phyloP scores from a whole-genome alignment of 2,797 vertebrate genomes.

The Sphenopsis melanotis region DNA sequence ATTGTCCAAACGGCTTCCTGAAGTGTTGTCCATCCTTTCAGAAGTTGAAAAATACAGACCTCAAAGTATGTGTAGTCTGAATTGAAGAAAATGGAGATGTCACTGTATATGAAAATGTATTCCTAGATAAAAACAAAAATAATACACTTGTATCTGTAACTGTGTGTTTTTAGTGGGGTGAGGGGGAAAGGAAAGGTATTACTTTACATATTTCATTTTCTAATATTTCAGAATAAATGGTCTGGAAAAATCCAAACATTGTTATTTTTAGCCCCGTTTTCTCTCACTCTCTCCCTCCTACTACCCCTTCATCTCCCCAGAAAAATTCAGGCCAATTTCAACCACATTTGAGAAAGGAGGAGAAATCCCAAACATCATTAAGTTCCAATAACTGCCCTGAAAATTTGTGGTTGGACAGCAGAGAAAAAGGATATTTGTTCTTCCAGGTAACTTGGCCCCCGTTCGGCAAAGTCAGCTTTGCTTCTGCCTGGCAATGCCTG shows the following conservation, averaged over 20 bases:
- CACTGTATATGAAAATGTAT: neutral
- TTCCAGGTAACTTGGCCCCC: slow-evolving; percentile 23
- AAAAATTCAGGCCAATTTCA: slow-evolving; percentile 9
- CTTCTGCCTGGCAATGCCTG: neutral
- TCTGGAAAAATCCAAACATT: neutral
- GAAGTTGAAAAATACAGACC: neutral
- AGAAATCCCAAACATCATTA: neutral
- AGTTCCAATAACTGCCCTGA: neutral
- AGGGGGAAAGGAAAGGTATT: neutral
- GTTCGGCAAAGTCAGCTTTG: neutral
- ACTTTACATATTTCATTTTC: neutral
- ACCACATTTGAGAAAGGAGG: neutral
- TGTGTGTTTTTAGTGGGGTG: neutral
- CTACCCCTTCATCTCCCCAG: neutral
- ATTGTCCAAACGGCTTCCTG: neutral
- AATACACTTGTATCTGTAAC: neutral
- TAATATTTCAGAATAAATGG: neutral
- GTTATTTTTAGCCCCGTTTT: slow-evolving; percentile 22
- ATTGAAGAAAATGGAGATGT: neutral
- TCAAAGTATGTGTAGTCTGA: neutral
- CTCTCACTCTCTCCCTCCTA: neutral
- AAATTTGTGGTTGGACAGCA: neutral
- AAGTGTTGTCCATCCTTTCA: neutral
- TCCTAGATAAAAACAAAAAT: neutral
- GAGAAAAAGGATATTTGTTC: neutral